Conservation (phyloP, 2,888 invertebrate species). For the Parelbella ahira region DNA sequence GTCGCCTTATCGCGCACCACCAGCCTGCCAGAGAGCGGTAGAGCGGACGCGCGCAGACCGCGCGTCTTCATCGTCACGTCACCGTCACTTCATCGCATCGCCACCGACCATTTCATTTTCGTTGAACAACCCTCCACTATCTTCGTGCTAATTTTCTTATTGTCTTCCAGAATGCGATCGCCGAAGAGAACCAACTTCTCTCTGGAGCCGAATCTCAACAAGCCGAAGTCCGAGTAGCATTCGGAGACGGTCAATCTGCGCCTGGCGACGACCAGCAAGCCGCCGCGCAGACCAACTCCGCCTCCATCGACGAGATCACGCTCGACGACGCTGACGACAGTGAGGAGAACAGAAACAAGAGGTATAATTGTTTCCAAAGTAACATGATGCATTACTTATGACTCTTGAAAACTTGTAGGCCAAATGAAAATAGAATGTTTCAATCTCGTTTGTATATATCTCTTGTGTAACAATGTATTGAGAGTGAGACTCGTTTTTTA, state of each 20-base stretch:
- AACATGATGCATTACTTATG: too few relatives aligned
- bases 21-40: slow-evolving; percentile 74
- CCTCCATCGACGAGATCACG: slow-evolving; percentile 85
- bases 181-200: slow-evolving; percentile 72
- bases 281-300: slow-evolving; percentile 82
- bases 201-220: slow-evolving; percentile 82
- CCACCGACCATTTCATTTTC: slow-evolving; percentile 41
- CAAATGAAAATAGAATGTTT: too few relatives aligned
- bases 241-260: slow-evolving; percentile 57
- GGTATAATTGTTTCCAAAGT: slow-evolving; percentile 55
- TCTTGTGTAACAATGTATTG: slow-evolving; percentile 40
- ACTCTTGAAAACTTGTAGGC: too few relatives aligned
- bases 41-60: slow-evolving; percentile 60
- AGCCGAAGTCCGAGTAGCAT: slow-evolving; percentile 82
- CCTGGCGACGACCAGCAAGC: slow-evolving; percentile 60
- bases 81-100: slow-evolving; percentile 36
- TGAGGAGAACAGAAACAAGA: slow-evolving; percentile 90
- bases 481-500: slow-evolving; percentile 44
- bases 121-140: slow-evolving; percentile 13
- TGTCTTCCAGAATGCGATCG: slow-evolving; percentile 58
- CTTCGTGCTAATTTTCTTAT: slow-evolving; percentile 13
- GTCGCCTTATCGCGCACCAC: slow-evolving; percentile 60
- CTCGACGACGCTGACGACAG: slow-evolving; percentile 85
- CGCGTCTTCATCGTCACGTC: slow-evolving; percentile 45
- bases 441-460: too few relatives aligned